Evolutionary conservation across 2,113 vertebrate genomes (phyloP).

Genomic region (Labeo catla): DNA sequence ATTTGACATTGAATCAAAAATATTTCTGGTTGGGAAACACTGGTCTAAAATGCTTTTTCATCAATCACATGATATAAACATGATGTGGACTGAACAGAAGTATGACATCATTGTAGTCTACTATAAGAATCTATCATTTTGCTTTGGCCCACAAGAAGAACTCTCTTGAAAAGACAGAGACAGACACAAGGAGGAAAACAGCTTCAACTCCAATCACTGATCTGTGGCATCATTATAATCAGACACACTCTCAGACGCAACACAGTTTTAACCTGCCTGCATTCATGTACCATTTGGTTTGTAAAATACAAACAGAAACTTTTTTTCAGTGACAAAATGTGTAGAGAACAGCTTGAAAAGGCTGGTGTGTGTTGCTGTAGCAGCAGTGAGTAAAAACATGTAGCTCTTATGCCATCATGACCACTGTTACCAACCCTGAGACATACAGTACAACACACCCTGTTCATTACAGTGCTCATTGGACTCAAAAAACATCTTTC

Average conservation of each 20-base stretch:
- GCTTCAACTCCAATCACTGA: background rate
- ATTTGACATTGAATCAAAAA: background rate
- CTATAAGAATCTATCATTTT: background rate
- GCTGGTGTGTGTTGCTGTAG: slow-evolving; percentile 33
- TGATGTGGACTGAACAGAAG: background rate
- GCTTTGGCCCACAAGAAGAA: background rate
- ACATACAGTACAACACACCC: background rate
- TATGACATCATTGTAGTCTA: background rate
- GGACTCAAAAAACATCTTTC: background rate
- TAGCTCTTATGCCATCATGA: background rate
- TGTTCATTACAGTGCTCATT: background rate
- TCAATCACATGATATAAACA: background rate
- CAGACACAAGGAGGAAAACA: background rate
- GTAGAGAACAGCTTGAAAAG: background rate
- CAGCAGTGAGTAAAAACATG: slow-evolving; percentile 8
- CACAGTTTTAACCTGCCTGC: background rate
- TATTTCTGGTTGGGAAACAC: background rate
- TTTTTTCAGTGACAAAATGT: background rate
- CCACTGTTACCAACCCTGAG: background rate
- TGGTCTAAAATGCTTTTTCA: background rate
- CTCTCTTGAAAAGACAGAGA: background rate
- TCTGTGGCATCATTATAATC: background rate
- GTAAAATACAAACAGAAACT: background rate
- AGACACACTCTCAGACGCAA: background rate
- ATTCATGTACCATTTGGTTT: background rate